Conservation (phyloP, 2,888 invertebrate genomes). For the Lissonota sp. region DNA sequence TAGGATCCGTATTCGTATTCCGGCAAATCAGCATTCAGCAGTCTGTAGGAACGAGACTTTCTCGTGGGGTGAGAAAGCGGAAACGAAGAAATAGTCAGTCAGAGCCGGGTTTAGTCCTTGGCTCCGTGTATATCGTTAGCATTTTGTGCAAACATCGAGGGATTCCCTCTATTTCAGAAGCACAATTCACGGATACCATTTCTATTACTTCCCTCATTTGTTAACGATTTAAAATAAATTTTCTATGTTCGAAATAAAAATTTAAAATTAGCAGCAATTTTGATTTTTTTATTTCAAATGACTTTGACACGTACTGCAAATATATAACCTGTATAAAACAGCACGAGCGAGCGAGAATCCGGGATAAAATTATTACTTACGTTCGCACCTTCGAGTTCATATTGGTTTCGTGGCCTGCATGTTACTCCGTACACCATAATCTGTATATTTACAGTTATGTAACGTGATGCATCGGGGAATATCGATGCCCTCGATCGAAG, state of each 20-base stretch:
- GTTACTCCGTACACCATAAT: conserved; percentile 10
- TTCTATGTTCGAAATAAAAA: too few relatives aligned
- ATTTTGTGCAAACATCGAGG: too few relatives aligned
- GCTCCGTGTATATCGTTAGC: neutral
- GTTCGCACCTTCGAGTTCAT: conserved; percentile 61
- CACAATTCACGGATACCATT: too few relatives aligned
- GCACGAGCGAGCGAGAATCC: conserved; percentile 10
- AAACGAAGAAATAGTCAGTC: neutral
- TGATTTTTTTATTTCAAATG: too few relatives aligned
- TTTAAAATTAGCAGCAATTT: too few relatives aligned
- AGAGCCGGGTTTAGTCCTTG: conserved; percentile 24
- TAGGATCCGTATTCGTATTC: conserved; percentile 64
- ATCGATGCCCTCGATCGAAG: too few relatives aligned
- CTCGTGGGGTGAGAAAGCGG: conserved; percentile 11
- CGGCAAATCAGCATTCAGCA: conserved; percentile 68
- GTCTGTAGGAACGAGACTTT: neutral
- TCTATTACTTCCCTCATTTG: too few relatives aligned
- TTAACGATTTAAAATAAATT: too few relatives aligned
- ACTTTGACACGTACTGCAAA: too few relatives aligned
- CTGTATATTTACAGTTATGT: too few relatives aligned
- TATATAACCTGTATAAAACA: neutral
- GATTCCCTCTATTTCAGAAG: too few relatives aligned
- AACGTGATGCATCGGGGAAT: too few relatives aligned
- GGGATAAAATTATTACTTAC: conserved; percentile 57
- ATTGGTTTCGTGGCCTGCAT: conserved; percentile 33